Evolutionary conservation across 2,888 invertebrate genomes (phyloP), one percentile per base, ranked within the genome.

Genomic region (Trypoxylon attenuatum): DNA sequence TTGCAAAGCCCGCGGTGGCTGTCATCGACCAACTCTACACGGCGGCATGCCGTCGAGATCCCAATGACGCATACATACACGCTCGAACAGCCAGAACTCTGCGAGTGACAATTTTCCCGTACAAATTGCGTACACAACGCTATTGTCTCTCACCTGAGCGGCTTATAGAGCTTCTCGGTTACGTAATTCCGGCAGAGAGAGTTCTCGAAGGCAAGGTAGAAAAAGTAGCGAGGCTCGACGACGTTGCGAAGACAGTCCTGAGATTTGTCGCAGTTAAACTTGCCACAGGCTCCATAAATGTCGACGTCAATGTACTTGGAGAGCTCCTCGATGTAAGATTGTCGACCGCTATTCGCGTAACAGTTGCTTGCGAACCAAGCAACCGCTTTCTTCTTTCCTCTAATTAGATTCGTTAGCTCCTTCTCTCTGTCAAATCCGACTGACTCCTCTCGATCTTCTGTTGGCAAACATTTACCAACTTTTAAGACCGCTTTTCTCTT

Each of bases 161-260:
- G 88, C 71, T 88, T 87, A 80, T 91, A 89, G 69, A 93, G 90
- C 75, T 90, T 89, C 81, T 93, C 92, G 0, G 92, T 92, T 33
- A 93, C 90, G 81, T 93, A 93, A 82, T 93, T 92, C 45, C 87
- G 81, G 71, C 93, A 91, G 62, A 92, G 87, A 8, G 93, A 92
- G 83, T 94, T 93, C 84, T 94, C 94, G 78, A 94, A 91, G 0
- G 90, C 89, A 41, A 94, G 84, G 77, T 93, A 93, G 81, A 94
- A 94, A 80, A 91, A 93, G 82, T 94, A 94, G 53, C 90, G 87
- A 43, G 87, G 87, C 72, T 88, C 89, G 18, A 89, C 55, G 83
- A 87, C 76, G 84, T 87, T 88, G 33, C 86, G 47, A 45, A 82
- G 80, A 49, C 84, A 84, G 56, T 83, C 66, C 13, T 46, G 2